Percentiles rank a stretch among this genome's conserved stretches.
phyloP scores from a whole-genome alignment of 2,113 vertebrate species.

The Vulpes ferrilata region DNA sequence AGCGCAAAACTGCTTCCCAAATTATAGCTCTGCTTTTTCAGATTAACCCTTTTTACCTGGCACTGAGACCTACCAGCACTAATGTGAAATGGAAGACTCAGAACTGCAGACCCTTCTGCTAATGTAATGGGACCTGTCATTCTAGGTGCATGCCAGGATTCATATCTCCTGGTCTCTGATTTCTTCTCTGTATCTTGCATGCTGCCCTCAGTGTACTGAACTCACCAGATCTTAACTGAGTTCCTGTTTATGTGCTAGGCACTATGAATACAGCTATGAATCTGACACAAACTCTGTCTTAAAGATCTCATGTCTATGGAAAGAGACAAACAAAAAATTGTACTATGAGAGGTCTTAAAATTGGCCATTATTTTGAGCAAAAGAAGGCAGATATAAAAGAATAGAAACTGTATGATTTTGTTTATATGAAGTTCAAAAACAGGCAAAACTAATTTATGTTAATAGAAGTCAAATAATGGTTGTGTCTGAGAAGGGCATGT shows the following conservation, averaged over 20 bases:
- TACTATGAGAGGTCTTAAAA: slow-evolving; percentile 31
- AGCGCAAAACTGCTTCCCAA: slow-evolving; percentile 52
- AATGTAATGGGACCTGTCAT: not conserved
- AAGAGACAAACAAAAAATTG: slow-evolving; percentile 22
- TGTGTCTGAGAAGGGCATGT: not conserved
- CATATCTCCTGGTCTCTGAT: not conserved
- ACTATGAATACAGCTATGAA: not conserved
- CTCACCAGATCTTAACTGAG: slow-evolving; percentile 11
- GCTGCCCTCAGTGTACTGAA: not conserved
- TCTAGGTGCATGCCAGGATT: not conserved
- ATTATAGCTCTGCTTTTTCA: slow-evolving; percentile 52
- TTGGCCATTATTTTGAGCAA: slow-evolving; percentile 11
- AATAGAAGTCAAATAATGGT: not conserved
- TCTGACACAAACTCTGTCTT: not conserved
- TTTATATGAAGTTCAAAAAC: slow-evolving; percentile 37
- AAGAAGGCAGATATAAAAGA: slow-evolving; percentile 8
- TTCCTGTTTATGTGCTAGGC: not conserved
- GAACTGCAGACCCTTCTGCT: not conserved
- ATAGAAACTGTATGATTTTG: not conserved
- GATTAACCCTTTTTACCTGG: slow-evolving; percentile 6
- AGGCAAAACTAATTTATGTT: slow-evolving; percentile 7
- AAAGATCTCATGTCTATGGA: not conserved
- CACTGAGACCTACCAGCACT: not conserved
- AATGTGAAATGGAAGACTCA: not conserved
- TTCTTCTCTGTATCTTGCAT: not conserved